Evolutionary conservation across 2,888 invertebrate genomes (phyloP), one percentile per base, ranked within the genome.

Genomic region (Agriopis marginaria): DNA sequence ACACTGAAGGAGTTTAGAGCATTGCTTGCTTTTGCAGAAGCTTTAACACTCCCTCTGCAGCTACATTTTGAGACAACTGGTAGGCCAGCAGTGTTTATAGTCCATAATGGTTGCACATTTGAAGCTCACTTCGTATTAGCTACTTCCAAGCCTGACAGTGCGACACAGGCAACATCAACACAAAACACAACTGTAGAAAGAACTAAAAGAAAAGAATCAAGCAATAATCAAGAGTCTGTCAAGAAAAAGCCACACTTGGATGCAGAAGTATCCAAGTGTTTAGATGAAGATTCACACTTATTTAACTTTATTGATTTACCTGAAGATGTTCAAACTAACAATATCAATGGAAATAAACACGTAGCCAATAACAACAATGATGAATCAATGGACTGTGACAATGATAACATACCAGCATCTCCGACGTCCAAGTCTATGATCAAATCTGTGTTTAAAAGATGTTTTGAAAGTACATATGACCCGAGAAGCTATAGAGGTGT

Each of bases 1-100:
- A 97, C 97, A 73, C 90, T 98, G 63, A 98, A 97, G 87, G 98
- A 98, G 83, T 96, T 98, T 67, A 93, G 96, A 84, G 97, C 98
- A 0, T 95, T 98, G 14, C 88, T 98, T 32, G 91, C 95, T 39
- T 98, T 98, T 90, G 97, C 97, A 0, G 98, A 98, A 88, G 94
- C 95, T 1, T 93, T 97, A 9, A 95, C 95, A 80, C 90, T 97
- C 64, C 96, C 96, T 63, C 80, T 98, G 6, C 95, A 95, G 56
- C 84, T 97, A 53, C 95, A 96, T 82, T 98, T 98, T 92, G 97
- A 97, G 84, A 95, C 94, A 49, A 96, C 97, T 62, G 98, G 98
- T 78, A 96, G 96, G 77, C 98, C 98, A 7, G 95, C 97, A 5
- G 95, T 97, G 47, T 96, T 97, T 74, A 95, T 96, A 74, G 93